Base-by-base conservation (phyloP, 2,888 invertebrate species). In the Platerodrilus igneus region DNA sequence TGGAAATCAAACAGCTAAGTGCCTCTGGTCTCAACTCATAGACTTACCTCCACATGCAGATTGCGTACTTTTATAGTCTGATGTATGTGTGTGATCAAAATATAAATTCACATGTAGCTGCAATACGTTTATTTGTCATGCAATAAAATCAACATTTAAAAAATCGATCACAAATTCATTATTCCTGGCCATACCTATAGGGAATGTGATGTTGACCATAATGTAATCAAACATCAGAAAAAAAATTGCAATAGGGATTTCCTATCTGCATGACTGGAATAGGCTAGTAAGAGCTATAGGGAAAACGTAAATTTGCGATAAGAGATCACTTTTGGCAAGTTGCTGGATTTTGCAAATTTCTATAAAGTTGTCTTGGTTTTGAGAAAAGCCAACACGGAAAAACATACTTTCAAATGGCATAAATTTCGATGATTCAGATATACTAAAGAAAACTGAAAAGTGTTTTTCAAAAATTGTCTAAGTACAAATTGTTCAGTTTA, bases 201-300 rank as follows among this genome's bases (percentile, higher is more conserved):
- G 26, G 15, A 26, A 9, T 26, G 26, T 14, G 26, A 26, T 8
- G 26, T 26, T 3, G 14, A 26, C 9, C n/a, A 26, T 8, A 6
- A 7, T 3, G 15, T 26, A 2, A 26, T 26, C 14, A 23, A 32
- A 11, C 26, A 35, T 8, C 18, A 33, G 25, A 33, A 33, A 10
- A n/a, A 19, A 33, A 20, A 19, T 18, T 35, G 27, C 15, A 11
- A 13, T 30, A 4, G 11, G 19, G 15, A 35, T 35, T n/a, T 26
- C 11, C 11, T 27, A 30, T 35, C 27, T 20, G 15, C 17, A 26
- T 10, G 26, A 26, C 14, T 35, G 25, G 26, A 20, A 35, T 7
- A 26, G 18, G 14, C 14, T 13, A 10, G 26, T 18, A 20, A 4
- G 26, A n/a, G 18, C 19, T 4, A 16, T 20, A n/a, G n/a, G n/a